phyloP scores from a whole-genome alignment of 2,888 invertebrate species.

The Chesias legatella region DNA sequence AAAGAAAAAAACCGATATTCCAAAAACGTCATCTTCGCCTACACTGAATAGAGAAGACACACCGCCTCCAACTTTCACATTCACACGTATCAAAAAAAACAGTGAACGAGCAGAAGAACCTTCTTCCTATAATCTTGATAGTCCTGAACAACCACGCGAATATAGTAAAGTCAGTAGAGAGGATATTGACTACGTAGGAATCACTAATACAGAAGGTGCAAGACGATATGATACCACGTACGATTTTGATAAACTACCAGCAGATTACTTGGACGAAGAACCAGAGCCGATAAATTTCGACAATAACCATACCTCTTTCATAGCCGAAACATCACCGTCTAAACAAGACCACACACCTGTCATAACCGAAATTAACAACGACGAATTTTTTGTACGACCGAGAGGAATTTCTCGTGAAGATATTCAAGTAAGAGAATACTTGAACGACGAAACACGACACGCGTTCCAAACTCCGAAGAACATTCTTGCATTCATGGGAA shows the following conservation, averaged over 20 bases:
- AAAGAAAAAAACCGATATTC: constrained; percentile 65
- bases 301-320: constrained; percentile 45
- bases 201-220: constrained; percentile 56
- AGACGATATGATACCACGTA: constrained; percentile 62
- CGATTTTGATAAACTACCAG: constrained; percentile 79
- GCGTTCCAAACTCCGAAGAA: constrained; percentile 86
- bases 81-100: constrained; percentile 82
- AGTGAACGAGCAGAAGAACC: constrained; percentile 60
- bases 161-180: constrained; percentile 67
- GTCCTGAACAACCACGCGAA: constrained; percentile 64
- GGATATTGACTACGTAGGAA: constrained; percentile 40
- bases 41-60: constrained; percentile 77
- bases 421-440: constrained; percentile 88
- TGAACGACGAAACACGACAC: constrained; percentile 89
- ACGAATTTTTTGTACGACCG: constrained; percentile 91
- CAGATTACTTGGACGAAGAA: constrained; percentile 79
- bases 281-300: constrained; percentile 39
- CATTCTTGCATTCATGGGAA: constrained; percentile 82
- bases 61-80: constrained; percentile 82
- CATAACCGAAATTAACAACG: constrained; percentile 92
- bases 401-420: constrained; percentile 91
- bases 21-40: constrained; percentile 77
- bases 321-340: constrained; percentile 59
- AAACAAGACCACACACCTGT: constrained; percentile 79
- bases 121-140: constrained; percentile 65